These are phyloP conservation scores for Sphaerophoria rueppellii DNA, from an alignment of 2,888 invertebrate species.

Conservation along the genomic window DNA sequence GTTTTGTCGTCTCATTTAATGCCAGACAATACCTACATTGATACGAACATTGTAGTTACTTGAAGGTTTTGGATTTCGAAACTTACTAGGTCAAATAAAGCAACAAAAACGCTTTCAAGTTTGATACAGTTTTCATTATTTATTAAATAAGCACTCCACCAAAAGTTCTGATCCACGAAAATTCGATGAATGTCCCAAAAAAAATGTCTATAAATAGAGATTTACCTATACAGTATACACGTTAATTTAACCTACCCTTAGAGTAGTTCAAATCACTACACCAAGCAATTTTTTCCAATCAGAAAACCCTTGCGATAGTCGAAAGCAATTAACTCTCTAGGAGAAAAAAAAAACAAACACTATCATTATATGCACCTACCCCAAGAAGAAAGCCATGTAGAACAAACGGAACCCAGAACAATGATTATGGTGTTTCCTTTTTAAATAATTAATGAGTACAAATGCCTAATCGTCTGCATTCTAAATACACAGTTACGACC, in stretches of 20 bases:
- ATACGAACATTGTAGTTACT: not conserved
- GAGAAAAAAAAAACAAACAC: not conserved
- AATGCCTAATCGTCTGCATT: not conserved
- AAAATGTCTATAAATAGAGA: no score
- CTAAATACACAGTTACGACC: not conserved
- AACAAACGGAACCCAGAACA: not conserved
- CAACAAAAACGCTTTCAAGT: not conserved
- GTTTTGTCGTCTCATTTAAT: not conserved
- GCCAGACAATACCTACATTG: constrained; percentile 4
- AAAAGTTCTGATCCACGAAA: no score
- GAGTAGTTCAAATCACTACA: no score
- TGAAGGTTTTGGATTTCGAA: not conserved
- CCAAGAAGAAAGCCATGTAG: not conserved
- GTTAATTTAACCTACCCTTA: no score
- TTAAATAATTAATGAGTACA: constrained; percentile 12
- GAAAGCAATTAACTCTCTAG: not conserved
- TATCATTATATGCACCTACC: no score
- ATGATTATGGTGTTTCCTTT: not conserved
- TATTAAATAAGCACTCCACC: no score
- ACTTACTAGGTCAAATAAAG: not conserved
- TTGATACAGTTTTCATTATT: no score
- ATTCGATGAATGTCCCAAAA: no score
- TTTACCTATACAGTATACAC: no score
- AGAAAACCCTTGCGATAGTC: no score
- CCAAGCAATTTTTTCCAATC: no score